Base-by-base conservation (phyloP, 2,113 vertebrate species). In the Ceuthmochares aereus region DNA sequence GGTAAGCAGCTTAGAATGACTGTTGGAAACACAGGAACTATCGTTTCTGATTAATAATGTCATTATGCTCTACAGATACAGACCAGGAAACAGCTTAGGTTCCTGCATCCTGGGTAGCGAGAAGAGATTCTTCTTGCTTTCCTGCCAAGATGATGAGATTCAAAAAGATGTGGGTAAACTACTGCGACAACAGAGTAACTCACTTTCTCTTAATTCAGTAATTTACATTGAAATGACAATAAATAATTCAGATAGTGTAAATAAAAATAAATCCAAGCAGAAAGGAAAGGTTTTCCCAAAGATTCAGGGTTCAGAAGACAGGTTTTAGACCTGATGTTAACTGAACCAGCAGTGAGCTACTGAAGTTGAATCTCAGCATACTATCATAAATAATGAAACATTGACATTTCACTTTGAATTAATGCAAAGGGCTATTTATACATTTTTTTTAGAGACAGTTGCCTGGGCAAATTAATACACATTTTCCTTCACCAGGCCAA, bases 321-420 rank as follows among this genome's bases (percentile, higher is more conserved):
- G 78, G 29, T 92, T 96, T 95, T 91, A 84, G 81, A 95, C 88
- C 87, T 92, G 59, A 58, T 94, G 94, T 94, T 97, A 95, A 92
- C 89, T 87, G 74, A 97, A 80, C 60, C 64, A 92, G 63, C n/a
- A 86, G 94, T 62, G 19, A 74, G 55, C 84, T 93, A 81, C 87
- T 97, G 92, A 96, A 96, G 95, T 84, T 96, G 94, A 95, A 95
- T 85, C 69, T 89, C 73, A 56, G 74, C 72, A 70, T 84, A 94
- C 47, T 90, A 56, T 59, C 89, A 95, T 95, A 94, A 98, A 97
- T 97, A 97, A 97, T 97, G 86, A 91, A 97, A 93, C 64, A 95
- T 37, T 89, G 85, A 93, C 81, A 72, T 95, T 98, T 96, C 89
- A 90, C 82, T 96, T 95, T 96, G 80, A 97, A 95, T 97, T 97